Percentiles rank a stretch among this genome's conserved stretches.
Evolutionary conservation across 2,888 invertebrate genomes (phyloP).

Genomic region (Protophormia terraenovae): DNA sequence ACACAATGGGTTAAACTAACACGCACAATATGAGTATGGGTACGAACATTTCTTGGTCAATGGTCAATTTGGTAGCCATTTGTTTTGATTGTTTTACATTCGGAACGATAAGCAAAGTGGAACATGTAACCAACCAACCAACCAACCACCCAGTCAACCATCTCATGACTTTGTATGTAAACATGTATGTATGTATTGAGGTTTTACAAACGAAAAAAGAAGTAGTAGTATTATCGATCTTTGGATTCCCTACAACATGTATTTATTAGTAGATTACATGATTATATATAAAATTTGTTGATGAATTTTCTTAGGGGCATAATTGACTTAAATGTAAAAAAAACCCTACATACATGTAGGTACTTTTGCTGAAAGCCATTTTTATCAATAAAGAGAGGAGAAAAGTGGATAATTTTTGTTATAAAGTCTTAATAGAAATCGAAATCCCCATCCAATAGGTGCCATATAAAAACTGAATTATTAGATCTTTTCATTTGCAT

Average conservation of each 20-base stretch:
- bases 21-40: not conserved
- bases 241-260: not conserved
- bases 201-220: not conserved
- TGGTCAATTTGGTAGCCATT: slow-evolving; percentile 68
- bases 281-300: no score
- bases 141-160: not conserved
- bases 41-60: slow-evolving; percentile 51
- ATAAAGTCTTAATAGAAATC: no score
- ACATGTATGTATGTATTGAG: not conserved
- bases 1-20: slow-evolving; percentile 5
- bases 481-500: no score
- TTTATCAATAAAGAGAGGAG: no score
- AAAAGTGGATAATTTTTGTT: no score
- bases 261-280: not conserved
- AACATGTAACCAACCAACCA: slow-evolving; percentile 3
- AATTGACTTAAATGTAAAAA: no score
- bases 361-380: no score
- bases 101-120: slow-evolving; percentile 56
- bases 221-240: no score
- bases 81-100: slow-evolving; percentile 76
- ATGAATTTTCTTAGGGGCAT: no score
- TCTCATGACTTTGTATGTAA: not conserved
- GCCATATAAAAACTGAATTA: no score
- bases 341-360: no score
- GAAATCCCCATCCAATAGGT: no score